Conservation (phyloP, 2,888 invertebrate species). For the Sylvicola cinctus region DNA sequence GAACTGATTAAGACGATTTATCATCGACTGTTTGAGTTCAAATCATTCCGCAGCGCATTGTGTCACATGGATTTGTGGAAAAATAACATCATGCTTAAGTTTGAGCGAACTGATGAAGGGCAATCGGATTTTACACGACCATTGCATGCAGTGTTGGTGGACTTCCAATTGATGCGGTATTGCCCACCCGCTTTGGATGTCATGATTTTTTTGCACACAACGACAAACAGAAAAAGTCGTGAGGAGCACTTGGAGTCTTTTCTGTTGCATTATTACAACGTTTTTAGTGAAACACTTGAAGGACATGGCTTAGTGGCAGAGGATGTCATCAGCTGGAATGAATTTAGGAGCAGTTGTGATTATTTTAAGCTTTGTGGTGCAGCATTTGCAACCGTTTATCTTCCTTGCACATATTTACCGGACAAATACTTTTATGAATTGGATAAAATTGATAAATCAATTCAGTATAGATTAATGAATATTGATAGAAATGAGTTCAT, state of each 20-base stretch:
- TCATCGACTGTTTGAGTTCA: not conserved
- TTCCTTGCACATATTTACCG: constrained; percentile 21
- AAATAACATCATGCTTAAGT: constrained; percentile 15
- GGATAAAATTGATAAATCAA: constrained; percentile 16
- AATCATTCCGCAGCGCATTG: constrained; percentile 14
- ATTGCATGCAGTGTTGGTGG: constrained; percentile 17
- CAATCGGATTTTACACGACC: constrained; percentile 4
- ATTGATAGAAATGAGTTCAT: constrained; percentile 22
- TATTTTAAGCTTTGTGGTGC: constrained; percentile 18
- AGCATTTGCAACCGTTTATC: constrained; percentile 19
- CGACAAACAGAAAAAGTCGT: constrained; percentile 12
- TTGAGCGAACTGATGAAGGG: constrained; percentile 10
- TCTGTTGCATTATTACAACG: constrained; percentile 12
- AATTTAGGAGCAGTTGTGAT: constrained; percentile 19
- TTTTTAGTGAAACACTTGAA: constrained; percentile 14
- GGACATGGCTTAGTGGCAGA: constrained; percentile 12
- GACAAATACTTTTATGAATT: constrained; percentile 17
- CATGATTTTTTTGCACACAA: constrained; percentile 16
- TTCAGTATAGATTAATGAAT: constrained; percentile 22
- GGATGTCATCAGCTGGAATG: constrained; percentile 14
- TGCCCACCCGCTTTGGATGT: constrained; percentile 20
- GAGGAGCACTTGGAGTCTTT: constrained; percentile 9
- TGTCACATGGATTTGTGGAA: constrained; percentile 17
- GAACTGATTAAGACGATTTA: too few species aligned
- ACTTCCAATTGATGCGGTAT: constrained; percentile 20